Percentiles rank a stretch among this genome's conserved stretches.
These are phyloP conservation scores for Peromyscus aztecus DNA, from an alignment of 2,797 vertebrate species.

Conservation along the genomic window DNA sequence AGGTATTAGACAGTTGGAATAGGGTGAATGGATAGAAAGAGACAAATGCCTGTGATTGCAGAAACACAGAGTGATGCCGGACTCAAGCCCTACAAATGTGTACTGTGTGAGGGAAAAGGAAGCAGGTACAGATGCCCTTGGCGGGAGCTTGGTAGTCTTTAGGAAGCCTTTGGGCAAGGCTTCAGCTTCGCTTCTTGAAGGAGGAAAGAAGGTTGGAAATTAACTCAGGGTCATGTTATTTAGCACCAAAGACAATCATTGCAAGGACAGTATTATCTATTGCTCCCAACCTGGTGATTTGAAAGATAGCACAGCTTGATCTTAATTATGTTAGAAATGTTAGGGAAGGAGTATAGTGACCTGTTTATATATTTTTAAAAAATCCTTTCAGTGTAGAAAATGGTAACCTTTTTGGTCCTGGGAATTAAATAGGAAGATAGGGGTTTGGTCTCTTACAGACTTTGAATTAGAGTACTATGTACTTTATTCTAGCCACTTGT, in stretches of 20 bases:
- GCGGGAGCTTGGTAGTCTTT: rapidly evolving
- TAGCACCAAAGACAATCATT: not conserved
- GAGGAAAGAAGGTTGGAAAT: no score
- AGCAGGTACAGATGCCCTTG: no score
- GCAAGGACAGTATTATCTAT: not conserved
- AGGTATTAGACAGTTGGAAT: not conserved
- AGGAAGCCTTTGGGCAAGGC: no score
- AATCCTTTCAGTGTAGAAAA: not conserved
- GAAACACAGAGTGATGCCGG: not conserved
- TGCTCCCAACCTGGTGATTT: not conserved
- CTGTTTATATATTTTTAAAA: not conserved
- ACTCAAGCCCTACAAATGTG: no score
- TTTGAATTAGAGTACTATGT: not conserved
- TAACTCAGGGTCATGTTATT: not conserved
- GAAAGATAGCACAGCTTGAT: not conserved
- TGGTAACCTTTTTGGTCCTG: not conserved
- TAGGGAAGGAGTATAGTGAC: not conserved
- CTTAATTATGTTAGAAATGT: not conserved
- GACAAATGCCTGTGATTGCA: not conserved
- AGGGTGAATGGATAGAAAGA: not conserved
- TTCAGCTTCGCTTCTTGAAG: not conserved
- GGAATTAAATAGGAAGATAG: not conserved
- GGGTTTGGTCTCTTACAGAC: not conserved
- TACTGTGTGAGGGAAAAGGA: not conserved
- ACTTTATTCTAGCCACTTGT: not conserved